Evolutionary conservation across 2,113 vertebrate genomes (phyloP), one percentile per base, ranked within the genome.

Genomic region (Gallinago paraguaiae): DNA sequence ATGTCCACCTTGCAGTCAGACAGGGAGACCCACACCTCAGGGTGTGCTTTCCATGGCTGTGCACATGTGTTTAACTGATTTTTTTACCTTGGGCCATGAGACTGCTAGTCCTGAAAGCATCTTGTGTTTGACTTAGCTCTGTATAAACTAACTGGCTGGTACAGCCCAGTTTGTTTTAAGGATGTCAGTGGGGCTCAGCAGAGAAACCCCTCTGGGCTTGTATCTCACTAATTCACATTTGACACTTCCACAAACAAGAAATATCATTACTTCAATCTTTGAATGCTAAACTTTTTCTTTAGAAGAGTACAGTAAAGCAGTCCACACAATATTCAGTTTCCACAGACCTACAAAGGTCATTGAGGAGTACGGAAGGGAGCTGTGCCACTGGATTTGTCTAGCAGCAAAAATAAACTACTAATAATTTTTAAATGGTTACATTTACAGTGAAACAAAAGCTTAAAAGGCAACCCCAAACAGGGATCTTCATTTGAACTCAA

Each of bases 241-340:
- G 31, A 43, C 15, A 5, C 2, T 48, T 22, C 35, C 33, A 17
- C 3, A 16, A 16, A 43, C 30, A 35, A 39, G 37, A 35, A 45
- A 77, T 89, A 13, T 0, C 2, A 8, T 35, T 41, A 6, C 8
- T 71, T 28, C 3, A 2, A 1, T 4, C 51, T 93, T 57, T 57
- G 39, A 39, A 60, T 16, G 17, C 12, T 64, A 25, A 30, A 2
- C 0, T 11, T 50, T 61, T 72, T 78, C 30, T 80, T 51, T 25
- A 61, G 43, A 78, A 31, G 7, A 25, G 12, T 37, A 8, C 3
- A 48, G 22, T 22, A 53, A 50, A 71, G 30, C 23, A 71, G 18
- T 9, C 7, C 61, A 7, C 2, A 0, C 0, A 14, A 20, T 72
- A n/a, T 64, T 81, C 35, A 35, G 0, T 35, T 86, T 82, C 48